These are phyloP conservation scores for Caenorhabditis doughertyi DNA, from an alignment of 2,888 invertebrate genomes.

Conservation along the genomic window DNA sequence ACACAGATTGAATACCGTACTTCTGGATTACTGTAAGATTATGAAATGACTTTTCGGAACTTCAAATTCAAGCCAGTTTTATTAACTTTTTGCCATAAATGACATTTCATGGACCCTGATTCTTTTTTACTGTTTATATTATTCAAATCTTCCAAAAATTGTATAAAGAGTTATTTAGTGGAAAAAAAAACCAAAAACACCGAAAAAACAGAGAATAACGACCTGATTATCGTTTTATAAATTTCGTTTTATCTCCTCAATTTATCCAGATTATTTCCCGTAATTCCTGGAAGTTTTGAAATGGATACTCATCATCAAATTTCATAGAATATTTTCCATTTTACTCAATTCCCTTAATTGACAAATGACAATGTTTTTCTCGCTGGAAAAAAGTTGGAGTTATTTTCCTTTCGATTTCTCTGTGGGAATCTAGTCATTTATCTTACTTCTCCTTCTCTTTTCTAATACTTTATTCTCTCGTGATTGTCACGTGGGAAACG, in stretches of 20 bases:
- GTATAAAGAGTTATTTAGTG: no score
- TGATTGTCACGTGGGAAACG: slow-evolving; percentile 35
- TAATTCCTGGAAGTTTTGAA: not conserved
- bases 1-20: no score
- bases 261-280: slow-evolving; percentile 7
- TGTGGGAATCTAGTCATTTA: slow-evolving; percentile 20
- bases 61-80: no score
- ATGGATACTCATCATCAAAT: slow-evolving; percentile 1
- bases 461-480: slow-evolving; percentile 6
- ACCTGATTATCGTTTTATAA: slow-evolving; percentile 12
- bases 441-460: not conserved
- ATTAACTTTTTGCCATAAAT: no score
- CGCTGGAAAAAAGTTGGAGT: not conserved
- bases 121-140: no score
- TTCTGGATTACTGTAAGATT: no score
- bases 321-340: slow-evolving; percentile 8
- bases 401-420: not conserved
- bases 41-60: no score
- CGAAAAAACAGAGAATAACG: not conserved
- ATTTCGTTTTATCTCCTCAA: not conserved
- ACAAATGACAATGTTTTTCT: slow-evolving; percentile 36
- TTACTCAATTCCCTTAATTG: slow-evolving; percentile 22
- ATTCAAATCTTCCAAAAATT: no score
- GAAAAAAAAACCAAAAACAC: no score
- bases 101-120: no score